Evolutionary conservation across 2,113 vertebrate species (phyloP), one percentile per base, ranked within the genome.

Genomic region (Stercorarius parasiticus): DNA sequence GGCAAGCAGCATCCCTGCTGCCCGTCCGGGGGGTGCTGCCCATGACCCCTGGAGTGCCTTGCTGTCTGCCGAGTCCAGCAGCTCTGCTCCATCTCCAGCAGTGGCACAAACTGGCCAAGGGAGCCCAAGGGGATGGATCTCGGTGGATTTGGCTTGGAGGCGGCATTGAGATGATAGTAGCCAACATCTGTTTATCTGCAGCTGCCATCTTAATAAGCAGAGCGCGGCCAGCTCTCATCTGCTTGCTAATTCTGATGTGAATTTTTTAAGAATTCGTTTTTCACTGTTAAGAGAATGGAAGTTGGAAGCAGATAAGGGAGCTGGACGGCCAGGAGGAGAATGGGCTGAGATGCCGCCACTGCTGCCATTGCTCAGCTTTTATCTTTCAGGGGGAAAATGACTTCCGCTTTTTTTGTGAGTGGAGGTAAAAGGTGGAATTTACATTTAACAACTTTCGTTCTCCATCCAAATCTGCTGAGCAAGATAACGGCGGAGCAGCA

Each of bases 371-470:
- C 92, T 93, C 91, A 92, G 97, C 96, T 95, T 97, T 97, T 95
- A 97, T 97, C 94, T 97, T 93, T 88, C 73, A 93, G 83, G 83
- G 90, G 81, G 91, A 95, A 96, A 95, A 95, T 92, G 90, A 96
- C 85, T 94, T 95, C 93, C 84, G 74, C 91, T 78, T 67, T 64
- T 86, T 85, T 86, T 90, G 93, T 82, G 91, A 96, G 94, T 77
- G 94, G 95, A 92, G 89, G 94, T 97, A 96, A 97, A 97, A 96
- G 95, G 95, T 97, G 97, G 90, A 97, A 95, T 95, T 97, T 92
- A 94, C 95, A 93, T 95, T 95, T 95, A 96, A 95, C 94, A 97
- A 94, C 96, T 95, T 97, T 94, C 82, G 58, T 94, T 95, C 88
- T 93, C 95, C 89, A 74, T 94, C 95, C 94, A 96, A 97, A 97